Evolutionary conservation across 2,888 invertebrate species (phyloP), one percentile per base, ranked within the genome.

Genomic region (Gortyna flavago): DNA sequence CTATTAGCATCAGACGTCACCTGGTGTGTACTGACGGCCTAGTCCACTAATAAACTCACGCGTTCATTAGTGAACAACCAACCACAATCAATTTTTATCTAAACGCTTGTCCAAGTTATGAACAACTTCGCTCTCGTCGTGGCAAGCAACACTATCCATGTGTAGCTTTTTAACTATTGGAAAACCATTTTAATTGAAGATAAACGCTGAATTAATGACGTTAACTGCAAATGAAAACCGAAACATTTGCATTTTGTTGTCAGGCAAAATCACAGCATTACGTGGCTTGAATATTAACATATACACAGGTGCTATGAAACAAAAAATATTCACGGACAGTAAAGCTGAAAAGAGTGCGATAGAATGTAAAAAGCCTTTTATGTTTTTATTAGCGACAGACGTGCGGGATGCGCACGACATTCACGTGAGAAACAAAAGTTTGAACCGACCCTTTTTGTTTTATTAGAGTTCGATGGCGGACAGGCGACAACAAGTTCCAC

Each of bases 381-480:
- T 67, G 25, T 78, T 86, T 80, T 73, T 62, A 76, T 76, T 83
- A 68, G 41, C 62, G 25, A 32, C 59, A 48, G 62, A 44, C 68
- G 57, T 68, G 51, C 18, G 54, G 48, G 32, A 72, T 75, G 57
- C 72, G 75, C 21, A 51, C 25, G 32, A 57, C 32, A 51, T 62
- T 64, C 54, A 62, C n/a, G 72, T 48, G 67, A 70, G 38, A 54
- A 13, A 86, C 61, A 75, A 81, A 83, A 73, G 70, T 75, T 71
- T 71, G 57, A 64, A 79, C 59, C 21, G 21, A 64, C 35, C 66
- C 51, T 75, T 79, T 83, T 84, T 74, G 78, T 73, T 78, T 83
- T 81, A 72, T 69, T 72, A 72, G 61, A 66, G 61, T 73, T 73
- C 79, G 51, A 54, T 61, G 64, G 51, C 59, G 72, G 48, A 83